A percentile compares a stretch with the other conserved stretches of the same genome.
Conservation (phyloP, 30 jellyfish, hydroid and myxozoan species). For the Nemopilema nomurai region DNA sequence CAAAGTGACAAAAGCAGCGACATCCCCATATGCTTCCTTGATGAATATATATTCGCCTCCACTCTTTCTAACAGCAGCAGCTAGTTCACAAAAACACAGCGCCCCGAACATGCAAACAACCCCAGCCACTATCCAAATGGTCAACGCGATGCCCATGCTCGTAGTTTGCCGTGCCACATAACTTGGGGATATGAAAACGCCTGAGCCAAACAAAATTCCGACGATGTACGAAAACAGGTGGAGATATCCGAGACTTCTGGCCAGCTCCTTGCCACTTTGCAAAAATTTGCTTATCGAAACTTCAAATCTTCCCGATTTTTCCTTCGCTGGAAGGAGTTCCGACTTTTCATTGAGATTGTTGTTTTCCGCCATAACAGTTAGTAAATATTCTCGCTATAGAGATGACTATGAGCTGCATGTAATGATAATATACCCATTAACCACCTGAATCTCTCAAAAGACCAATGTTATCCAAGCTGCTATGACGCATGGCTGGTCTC, state of each 20-base stretch:
- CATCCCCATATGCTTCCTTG: constrained; percentile 38
- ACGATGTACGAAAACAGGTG: constrained; percentile 26
- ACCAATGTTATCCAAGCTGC: no score
- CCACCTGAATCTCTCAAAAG: no score
- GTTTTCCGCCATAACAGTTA: background rate
- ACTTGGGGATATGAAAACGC: constrained; percentile 41
- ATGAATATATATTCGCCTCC: constrained; percentile 27
- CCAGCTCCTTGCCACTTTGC: constrained; percentile 20
- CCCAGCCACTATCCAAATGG: constrained; percentile 20
- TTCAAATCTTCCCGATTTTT: background rate
- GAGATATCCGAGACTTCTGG: constrained; percentile 7
- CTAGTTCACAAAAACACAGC: constrained; percentile 41
- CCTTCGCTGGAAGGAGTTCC: background rate
- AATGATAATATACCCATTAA: no score
- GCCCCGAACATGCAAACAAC: constrained; percentile 36
- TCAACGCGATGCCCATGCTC: constrained; percentile 30
- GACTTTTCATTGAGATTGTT: background rate
- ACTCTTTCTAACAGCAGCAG: constrained; percentile 8
- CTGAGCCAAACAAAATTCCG: constrained; percentile 33
- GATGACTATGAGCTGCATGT: no score
- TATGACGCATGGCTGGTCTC: no score
- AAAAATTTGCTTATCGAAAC: background rate
- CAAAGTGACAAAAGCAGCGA: constrained; percentile 41
- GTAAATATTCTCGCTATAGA: background rate
- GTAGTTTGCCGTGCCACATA: constrained; percentile 30